Base-by-base conservation (phyloP, 1,140 invertebrate genomes). In the Drosophila leontia region DNA sequence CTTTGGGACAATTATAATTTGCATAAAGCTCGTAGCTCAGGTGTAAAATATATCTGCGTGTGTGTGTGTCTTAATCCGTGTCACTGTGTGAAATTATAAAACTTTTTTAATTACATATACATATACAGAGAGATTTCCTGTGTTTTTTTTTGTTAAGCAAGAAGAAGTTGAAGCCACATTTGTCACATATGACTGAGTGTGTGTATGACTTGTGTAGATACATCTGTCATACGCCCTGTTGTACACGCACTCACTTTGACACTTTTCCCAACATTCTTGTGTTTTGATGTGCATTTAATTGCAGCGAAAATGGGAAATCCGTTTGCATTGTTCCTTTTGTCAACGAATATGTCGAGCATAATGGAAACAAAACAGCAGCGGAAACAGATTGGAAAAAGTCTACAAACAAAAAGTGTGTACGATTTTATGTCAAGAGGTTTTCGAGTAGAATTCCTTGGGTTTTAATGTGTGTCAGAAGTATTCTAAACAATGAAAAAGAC, bases 271-370 rank as follows among this genome's bases (percentile, higher is more conserved):
- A n/a, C 50, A 51, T 17, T 51, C 39, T 26, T 51, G 53, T 47
- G 45, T 65, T 70, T 67, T 86, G 82, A 85, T 85, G 82, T 85
- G 75, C 82, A 85, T 67, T 86, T 85, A 86, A 85, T 85, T 85
- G 82, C 78, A 79, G 63, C 65, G 45, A 75, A 78, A 82, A 70
- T 63, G 42, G 17, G 23, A 70, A 70, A 63, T 60, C 19, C 32
- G 17, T 63, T 74, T 48, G 11, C 60, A 74, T 47, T 70, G 53
- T 72, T 51, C 55, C 64, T 45, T 51, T 26, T 59, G 47, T 47
- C 63, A 68, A 19, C 47, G 53, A 29, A 44, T 42, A 29, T 68
- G 67, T 68, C 63, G 41, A 42, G 63, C 48, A 44, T 42, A 64
- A 67, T 67, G 58, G 59, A 63, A 55, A 56, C 63, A 56, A 41